Conservation (phyloP, 2,113 vertebrate species). For the Prochilodus magdalenae region DNA sequence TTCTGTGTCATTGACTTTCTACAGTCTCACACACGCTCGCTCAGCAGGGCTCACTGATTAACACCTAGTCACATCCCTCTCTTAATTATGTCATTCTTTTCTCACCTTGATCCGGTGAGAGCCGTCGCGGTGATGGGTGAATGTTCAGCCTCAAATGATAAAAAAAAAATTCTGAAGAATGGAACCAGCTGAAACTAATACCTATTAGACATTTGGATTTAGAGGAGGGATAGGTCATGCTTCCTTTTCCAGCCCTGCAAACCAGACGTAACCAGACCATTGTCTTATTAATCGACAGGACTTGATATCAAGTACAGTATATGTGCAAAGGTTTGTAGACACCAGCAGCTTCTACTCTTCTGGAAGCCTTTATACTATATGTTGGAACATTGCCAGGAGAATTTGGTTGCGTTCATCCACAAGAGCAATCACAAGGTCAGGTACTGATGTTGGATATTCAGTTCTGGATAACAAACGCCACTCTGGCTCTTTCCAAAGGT, state of each 20-base stretch:
- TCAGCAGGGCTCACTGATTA: conserved; percentile 65
- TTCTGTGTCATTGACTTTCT: conserved; percentile 55
- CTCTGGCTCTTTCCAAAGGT: too few relatives aligned
- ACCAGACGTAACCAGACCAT: background rate
- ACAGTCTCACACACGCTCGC: conserved; percentile 27
- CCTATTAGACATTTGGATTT: conserved; percentile 54
- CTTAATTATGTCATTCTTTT: conserved; percentile 62
- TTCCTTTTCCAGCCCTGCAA: background rate
- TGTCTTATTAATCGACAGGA: background rate
- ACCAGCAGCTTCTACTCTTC: too few relatives aligned
- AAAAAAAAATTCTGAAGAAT: conserved; percentile 21
- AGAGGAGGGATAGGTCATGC: conserved; percentile 61
- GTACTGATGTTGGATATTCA: too few relatives aligned
- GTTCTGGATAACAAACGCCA: too few relatives aligned
- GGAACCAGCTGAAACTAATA: conserved; percentile 24
- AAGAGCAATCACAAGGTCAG: too few relatives aligned
- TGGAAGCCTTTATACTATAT: too few relatives aligned
- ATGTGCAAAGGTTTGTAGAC: background rate
- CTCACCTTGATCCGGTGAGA: conserved; percentile 31
- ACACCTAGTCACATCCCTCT: conserved; percentile 55
- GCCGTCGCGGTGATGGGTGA: background rate
- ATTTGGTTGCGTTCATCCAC: too few relatives aligned
- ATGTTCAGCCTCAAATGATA: conserved; percentile 3
- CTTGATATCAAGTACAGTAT: background rate
- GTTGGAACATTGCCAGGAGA: too few relatives aligned